Evolutionary conservation across 2,113 vertebrate genomes (phyloP), one percentile per base, ranked within the genome.

Genomic region (Candoia aspera): DNA sequence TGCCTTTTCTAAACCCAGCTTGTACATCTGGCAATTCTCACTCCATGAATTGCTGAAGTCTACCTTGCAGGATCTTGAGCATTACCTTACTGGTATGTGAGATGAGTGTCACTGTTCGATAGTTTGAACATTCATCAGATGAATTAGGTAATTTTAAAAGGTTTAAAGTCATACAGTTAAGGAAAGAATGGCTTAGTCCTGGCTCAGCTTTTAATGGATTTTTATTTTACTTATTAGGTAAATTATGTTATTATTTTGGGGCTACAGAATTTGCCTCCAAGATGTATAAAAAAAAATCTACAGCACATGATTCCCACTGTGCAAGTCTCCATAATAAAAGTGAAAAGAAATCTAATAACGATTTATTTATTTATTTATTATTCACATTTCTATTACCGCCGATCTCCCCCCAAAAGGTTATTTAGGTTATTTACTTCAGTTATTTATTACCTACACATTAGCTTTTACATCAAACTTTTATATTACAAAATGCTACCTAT

Each of bases 81-180:
- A n/a, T n/a, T n/a, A n/a, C n/a, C n/a, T n/a, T n/a, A n/a, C n/a
- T n/a, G n/a, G n/a, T n/a, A n/a, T n/a, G n/a, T n/a, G n/a, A n/a
- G n/a, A n/a, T n/a, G n/a, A n/a, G n/a, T n/a, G n/a, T n/a, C n/a
- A n/a, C n/a, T n/a, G n/a, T n/a, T n/a, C n/a, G n/a, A n/a, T n/a
- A n/a, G n/a, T n/a, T n/a, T n/a, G n/a, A n/a, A n/a, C n/a, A n/a
- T n/a, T n/a, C 11, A n/a, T 73, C 15, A 55, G 21, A 86, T 55
- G 15, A 11, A 54, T n/a, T 54, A n/a, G 24, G n/a, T 54, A n/a
- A 86, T 24, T n/a, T 86, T 42, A 23, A 8, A 2, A 26, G 21
- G 1, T 26, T 54, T 94, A 94, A 88, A 89, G 94, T 57, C 92
- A 90, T 46, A 93, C 64, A 42, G 15, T 49, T 49, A 58, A 58